phyloP scores from a whole-genome alignment of 2,888 invertebrate genomes.

The Sarcophaga subvicina region DNA sequence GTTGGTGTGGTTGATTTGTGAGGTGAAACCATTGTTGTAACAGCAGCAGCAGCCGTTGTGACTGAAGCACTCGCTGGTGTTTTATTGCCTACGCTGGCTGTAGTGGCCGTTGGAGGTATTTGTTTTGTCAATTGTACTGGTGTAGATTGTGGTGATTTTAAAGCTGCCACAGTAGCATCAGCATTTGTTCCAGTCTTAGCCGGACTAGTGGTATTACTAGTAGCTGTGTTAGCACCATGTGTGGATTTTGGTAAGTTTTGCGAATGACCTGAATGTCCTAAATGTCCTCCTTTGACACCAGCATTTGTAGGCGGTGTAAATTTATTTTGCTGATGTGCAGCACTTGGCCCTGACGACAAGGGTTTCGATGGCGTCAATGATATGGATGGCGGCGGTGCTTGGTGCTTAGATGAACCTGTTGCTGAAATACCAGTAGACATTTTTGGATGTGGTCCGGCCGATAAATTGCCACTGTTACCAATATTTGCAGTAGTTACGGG shows the following conservation, averaged over 20 bases:
- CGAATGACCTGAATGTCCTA: constrained; percentile 67
- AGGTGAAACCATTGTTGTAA: constrained; percentile 34
- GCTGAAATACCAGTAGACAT: constrained; percentile 48
- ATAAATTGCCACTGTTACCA: constrained; percentile 47
- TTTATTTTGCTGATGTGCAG: constrained; percentile 74
- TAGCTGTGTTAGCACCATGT: constrained; percentile 48
- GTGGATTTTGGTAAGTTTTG: constrained; percentile 73
- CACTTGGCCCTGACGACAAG: constrained; percentile 70
- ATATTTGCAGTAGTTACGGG: constrained; percentile 70
- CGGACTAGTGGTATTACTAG: constrained; percentile 51
- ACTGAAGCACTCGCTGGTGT: constrained; percentile 29
- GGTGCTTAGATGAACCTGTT: constrained; percentile 56
- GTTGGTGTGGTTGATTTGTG: constrained; percentile 49
- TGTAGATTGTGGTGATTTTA: constrained; percentile 71
- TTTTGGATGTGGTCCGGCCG: constrained; percentile 50
- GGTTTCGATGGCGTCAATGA: constrained; percentile 73
- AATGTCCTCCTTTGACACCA: constrained; percentile 70
- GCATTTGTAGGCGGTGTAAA: constrained; percentile 67
- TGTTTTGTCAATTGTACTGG: constrained; percentile 74
- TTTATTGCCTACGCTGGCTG: constrained; percentile 60
- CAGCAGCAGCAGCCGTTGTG: constrained; percentile 30
- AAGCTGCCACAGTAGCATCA: constrained; percentile 67
- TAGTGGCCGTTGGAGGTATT: constrained; percentile 61
- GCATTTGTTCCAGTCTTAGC: constrained; percentile 47
- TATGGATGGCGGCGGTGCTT: constrained; percentile 71